These are phyloP conservation scores for Acheta domesticus DNA, from an alignment of 2,888 invertebrate species.

Conservation along the genomic window DNA sequence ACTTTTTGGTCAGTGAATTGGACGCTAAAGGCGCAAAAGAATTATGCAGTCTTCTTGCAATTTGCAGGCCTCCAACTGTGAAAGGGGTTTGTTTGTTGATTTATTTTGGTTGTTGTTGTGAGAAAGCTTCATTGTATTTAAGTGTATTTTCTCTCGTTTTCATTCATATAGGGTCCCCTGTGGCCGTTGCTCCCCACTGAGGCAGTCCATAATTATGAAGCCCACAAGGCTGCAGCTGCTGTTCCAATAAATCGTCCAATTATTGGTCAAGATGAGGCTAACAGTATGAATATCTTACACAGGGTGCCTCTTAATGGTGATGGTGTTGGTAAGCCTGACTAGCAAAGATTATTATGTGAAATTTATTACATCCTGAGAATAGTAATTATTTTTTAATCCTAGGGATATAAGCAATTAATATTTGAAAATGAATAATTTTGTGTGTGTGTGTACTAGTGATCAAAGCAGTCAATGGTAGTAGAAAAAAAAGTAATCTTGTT, in stretches of 20 bases:
- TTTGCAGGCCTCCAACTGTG: slow-evolving; percentile 55
- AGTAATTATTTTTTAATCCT: too few species aligned
- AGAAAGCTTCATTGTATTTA: too few species aligned
- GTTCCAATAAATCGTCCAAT: slow-evolving; percentile 38
- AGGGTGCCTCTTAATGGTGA: slow-evolving; percentile 28
- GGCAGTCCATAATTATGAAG: slow-evolving; percentile 21
- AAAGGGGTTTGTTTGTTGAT: slow-evolving; percentile 39
- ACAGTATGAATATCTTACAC: slow-evolving; percentile 44
- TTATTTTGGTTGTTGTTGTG: not conserved
- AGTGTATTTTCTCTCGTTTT: not conserved
- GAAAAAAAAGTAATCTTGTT: too few species aligned
- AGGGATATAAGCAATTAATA: too few species aligned
- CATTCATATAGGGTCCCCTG: slow-evolving; percentile 49
- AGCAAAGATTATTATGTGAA: not conserved
- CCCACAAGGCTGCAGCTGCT: not conserved
- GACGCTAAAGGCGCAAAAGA: slow-evolving; percentile 54
- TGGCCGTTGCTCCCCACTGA: slow-evolving; percentile 59
- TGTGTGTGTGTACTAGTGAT: too few species aligned
- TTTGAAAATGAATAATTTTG: too few species aligned
- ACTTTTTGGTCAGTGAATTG: slow-evolving; percentile 63
- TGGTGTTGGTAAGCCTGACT: slow-evolving; percentile 28
- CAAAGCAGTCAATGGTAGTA: too few species aligned
- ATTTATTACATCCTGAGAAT: not conserved
- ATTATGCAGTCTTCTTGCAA: slow-evolving; percentile 67
- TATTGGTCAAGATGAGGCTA: slow-evolving; percentile 49